phyloP scores from a whole-genome alignment of 2,113 vertebrate genomes.

The Pipa parva region DNA sequence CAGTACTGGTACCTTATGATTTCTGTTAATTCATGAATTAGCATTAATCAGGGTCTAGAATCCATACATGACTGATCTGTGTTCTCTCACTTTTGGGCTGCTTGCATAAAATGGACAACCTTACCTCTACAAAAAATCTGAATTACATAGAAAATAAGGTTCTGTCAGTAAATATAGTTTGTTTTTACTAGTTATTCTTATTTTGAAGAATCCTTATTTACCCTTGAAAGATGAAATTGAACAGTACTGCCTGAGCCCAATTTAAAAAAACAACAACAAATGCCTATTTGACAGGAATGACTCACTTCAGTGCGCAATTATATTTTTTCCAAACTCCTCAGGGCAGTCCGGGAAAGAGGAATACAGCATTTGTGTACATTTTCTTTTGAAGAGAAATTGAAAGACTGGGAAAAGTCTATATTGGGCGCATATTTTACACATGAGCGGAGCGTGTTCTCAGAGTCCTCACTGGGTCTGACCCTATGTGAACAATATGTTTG shows the following conservation, averaged over 20 bases:
- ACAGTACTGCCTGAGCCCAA: background rate
- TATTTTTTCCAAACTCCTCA: background rate
- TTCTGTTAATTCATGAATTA: too few species aligned
- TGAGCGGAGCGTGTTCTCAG: conserved; percentile 2
- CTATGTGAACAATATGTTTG: conserved; percentile 14
- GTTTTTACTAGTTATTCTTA: background rate
- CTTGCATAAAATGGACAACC: too few species aligned
- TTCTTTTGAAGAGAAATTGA: conserved; percentile 3
- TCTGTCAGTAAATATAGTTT: too few species aligned
- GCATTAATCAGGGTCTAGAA: too few species aligned
- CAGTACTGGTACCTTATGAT: too few species aligned
- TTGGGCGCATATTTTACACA: conserved; percentile 13
- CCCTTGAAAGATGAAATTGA: background rate
- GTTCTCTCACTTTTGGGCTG: too few species aligned
- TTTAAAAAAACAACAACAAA: too few species aligned
- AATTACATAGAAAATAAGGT: too few species aligned
- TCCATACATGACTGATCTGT: too few species aligned
- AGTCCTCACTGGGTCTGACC: conserved; percentile 13
- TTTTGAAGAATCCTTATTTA: too few species aligned
- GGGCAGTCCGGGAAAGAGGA: background rate
- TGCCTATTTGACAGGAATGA: background rate
- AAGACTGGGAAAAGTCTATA: conserved; percentile 11
- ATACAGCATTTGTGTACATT: background rate
- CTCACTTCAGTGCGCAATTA: background rate
- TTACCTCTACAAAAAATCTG: too few species aligned